Evolutionary conservation across 2,113 vertebrate genomes (phyloP).

Genomic region (Poeciliopsis occidentalis): DNA sequence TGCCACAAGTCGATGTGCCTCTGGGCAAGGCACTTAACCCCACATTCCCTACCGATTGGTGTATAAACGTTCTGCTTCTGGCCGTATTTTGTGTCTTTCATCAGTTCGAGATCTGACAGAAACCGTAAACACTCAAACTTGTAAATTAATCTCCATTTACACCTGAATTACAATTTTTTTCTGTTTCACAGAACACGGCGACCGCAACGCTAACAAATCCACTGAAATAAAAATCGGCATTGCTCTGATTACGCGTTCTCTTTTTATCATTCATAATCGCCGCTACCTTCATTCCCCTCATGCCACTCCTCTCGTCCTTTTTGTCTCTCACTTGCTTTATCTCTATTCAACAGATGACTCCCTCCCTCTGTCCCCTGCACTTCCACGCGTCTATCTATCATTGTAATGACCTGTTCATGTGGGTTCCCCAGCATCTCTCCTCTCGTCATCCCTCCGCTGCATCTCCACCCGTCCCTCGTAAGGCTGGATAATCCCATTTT

Average conservation of each 20-base stretch:
- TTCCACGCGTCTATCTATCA: constrained; percentile 51
- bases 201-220: neutral
- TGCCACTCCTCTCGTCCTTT: neutral
- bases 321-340: constrained; percentile 27
- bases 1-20: too few species aligned
- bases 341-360: constrained; percentile 32
- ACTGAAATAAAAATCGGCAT: neutral
- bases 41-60: too few species aligned
- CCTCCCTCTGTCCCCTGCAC: constrained; percentile 30
- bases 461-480: constrained; percentile 35
- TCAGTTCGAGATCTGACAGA: neutral
- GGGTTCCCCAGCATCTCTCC: constrained; percentile 37
- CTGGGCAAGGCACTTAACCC: too few species aligned
- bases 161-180: neutral
- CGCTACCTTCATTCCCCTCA: neutral
- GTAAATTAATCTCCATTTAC: neutral
- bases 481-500: constrained; percentile 49
- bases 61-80: too few species aligned
- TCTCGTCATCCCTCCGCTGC: constrained; percentile 45
- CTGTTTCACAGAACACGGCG: neutral
- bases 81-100: neutral
- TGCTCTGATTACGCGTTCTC: neutral
- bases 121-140: neutral
- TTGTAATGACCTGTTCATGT: constrained; percentile 53
- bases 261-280: neutral